Evolutionary conservation across 2,113 vertebrate species (phyloP).

Genomic region (Alouatta palliata): DNA sequence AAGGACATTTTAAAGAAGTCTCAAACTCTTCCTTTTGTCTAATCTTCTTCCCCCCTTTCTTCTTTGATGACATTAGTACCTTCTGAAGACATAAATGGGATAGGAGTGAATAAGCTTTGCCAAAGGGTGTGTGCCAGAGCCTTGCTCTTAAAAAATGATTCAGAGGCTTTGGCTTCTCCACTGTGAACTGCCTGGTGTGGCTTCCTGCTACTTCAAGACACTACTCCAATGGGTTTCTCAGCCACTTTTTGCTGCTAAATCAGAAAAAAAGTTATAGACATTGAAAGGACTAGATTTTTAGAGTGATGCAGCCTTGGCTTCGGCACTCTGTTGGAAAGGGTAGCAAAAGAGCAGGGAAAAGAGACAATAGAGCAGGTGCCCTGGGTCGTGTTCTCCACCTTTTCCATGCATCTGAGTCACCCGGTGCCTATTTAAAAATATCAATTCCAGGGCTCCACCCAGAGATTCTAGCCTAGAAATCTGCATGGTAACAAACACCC

Average conservation of each 20-base stretch:
- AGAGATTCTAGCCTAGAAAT: not conserved
- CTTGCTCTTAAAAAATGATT: not conserved
- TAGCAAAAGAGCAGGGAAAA: not conserved
- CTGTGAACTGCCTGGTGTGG: not conserved
- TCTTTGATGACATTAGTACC: not conserved
- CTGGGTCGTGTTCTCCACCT: fast-evolving
- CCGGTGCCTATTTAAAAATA: not conserved
- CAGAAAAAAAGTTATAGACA: not conserved
- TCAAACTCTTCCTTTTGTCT: not conserved
- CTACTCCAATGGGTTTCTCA: not conserved
- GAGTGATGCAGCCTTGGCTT: not conserved
- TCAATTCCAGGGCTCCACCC: too few relatives aligned
- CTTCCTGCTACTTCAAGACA: not conserved
- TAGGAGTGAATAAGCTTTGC: not conserved
- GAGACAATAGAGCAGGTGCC: not conserved
- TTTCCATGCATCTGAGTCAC: not conserved
- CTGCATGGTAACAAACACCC: not conserved
- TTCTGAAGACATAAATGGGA: fast-evolving
- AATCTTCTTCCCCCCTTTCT: not conserved
- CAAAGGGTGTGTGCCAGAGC: not conserved
- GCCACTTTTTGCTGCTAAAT: not conserved
- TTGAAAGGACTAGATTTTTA: not conserved
- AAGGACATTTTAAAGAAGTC: not conserved
- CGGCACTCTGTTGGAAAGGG: not conserved
- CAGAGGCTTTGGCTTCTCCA: not conserved